Evolutionary conservation across 1,140 invertebrate genomes (phyloP).

Genomic region (Arctopsyche grandis): DNA sequence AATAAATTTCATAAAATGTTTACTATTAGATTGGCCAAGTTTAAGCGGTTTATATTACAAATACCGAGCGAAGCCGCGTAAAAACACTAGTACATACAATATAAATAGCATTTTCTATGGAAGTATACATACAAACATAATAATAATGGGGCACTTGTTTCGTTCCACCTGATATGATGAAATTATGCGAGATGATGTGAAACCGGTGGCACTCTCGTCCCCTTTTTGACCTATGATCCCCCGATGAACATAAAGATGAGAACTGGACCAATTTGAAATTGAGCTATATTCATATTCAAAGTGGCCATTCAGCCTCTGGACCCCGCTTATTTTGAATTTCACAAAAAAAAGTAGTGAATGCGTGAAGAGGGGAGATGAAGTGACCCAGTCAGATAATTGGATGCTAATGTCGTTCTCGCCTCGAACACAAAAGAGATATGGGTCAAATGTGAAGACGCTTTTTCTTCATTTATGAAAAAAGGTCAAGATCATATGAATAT

Average conservation of each 20-base stretch:
- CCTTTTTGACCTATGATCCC: conserved; percentile 29
- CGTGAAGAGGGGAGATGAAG: background rate
- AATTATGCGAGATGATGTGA: background rate
- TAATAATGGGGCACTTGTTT: background rate
- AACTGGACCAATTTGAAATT: conserved; percentile 42
- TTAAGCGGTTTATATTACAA: too few relatives aligned
- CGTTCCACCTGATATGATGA: background rate
- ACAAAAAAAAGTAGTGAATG: conserved; percentile 2
- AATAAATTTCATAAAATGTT: too few relatives aligned
- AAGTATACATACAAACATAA: background rate
- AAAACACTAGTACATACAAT: background rate
- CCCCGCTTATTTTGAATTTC: conserved; percentile 16
- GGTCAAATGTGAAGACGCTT: background rate
- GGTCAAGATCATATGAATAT: background rate
- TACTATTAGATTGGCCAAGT: too few relatives aligned
- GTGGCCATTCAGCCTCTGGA: conserved; percentile 22
- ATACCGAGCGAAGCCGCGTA: background rate
- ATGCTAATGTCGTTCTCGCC: background rate
- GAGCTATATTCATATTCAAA: conserved; percentile 24
- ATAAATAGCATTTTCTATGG: background rate
- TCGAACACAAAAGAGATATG: background rate
- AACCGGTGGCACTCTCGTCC: background rate
- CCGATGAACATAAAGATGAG: conserved; percentile 39
- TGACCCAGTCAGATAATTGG: background rate
- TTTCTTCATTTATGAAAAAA: background rate